Evolutionary conservation across 2,113 vertebrate genomes (phyloP).

Genomic region (Brachypteracias leptosomus): DNA sequence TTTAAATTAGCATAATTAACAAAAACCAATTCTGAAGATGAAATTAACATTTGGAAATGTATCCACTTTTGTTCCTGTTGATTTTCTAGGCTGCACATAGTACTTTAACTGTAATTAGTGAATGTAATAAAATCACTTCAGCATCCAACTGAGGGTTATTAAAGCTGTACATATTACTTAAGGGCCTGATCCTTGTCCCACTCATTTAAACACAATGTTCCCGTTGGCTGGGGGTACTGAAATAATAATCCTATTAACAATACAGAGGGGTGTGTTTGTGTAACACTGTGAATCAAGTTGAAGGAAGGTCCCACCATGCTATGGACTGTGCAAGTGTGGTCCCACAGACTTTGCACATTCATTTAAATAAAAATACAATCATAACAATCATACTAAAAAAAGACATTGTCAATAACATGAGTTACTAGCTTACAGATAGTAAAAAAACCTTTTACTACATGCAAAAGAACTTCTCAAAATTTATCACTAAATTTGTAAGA

Average conservation of each 20-base stretch:
- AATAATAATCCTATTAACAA: not conserved
- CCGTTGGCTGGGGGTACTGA: not conserved
- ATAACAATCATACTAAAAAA: not conserved
- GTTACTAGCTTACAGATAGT: too few species aligned
- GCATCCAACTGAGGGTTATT: constrained; percentile 19
- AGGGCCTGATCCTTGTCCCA: constrained; percentile 11
- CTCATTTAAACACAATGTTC: not conserved
- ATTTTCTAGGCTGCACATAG: constrained; percentile 17
- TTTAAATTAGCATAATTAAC: constrained; percentile 20
- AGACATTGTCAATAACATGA: not conserved
- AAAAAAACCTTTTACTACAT: too few species aligned
- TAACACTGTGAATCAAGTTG: not conserved
- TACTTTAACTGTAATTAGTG: constrained; percentile 27
- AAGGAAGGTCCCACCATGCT: not conserved
- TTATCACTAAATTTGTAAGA: not conserved
- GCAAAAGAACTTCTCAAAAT: not conserved
- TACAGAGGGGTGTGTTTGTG: not conserved
- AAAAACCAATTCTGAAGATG: constrained; percentile 8
- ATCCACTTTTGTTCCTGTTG: constrained; percentile 17
- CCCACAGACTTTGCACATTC: not conserved
- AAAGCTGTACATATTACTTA: not conserved
- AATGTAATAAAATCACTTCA: constrained; percentile 24
- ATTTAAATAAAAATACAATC: not conserved
- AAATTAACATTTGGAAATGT: constrained; percentile 5
- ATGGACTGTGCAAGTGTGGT: not conserved